A percentile compares a stretch with the other conserved stretches of the same genome.
Conservation (phyloP, 1,140 invertebrate species). For the Acromyrmex heyeri region DNA sequence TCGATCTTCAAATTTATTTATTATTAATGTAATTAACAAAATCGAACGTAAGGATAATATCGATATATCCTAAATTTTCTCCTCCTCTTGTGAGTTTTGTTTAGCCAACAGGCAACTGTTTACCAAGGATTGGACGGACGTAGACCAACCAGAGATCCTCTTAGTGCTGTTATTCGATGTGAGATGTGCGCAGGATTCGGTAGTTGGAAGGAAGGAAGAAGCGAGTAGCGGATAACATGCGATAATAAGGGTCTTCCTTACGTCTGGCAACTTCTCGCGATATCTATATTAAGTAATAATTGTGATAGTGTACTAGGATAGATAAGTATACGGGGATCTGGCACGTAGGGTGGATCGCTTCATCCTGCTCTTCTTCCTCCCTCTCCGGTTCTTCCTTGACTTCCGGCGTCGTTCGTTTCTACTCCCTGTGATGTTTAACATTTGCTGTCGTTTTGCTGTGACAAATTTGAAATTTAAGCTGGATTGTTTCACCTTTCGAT, state of each 20-base stretch:
- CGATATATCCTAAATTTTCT: slow-evolving; percentile 3
- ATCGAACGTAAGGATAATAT: slow-evolving; percentile 15
- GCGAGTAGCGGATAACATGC: slow-evolving; percentile 8
- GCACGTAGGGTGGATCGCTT: slow-evolving; percentile 12
- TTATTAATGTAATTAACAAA: slow-evolving; percentile 36
- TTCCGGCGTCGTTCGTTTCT: not conserved
- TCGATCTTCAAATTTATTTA: slow-evolving; percentile 14
- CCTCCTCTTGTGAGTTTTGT: slow-evolving; percentile 2
- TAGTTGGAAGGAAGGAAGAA: slow-evolving; percentile 16
- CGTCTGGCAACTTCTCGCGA: slow-evolving; percentile 41
- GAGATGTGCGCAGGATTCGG: slow-evolving; percentile 46
- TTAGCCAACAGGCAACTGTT: slow-evolving; percentile 47
- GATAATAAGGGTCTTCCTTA: slow-evolving; percentile 41
- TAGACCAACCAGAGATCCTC: slow-evolving; percentile 12
- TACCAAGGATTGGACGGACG: slow-evolving; percentile 16
- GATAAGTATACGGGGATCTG: slow-evolving; percentile 42
- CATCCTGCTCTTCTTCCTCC: not conserved
- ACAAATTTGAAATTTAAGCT: not conserved
- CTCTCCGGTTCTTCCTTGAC: too few species aligned
- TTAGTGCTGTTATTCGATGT: not conserved
- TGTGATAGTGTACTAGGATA: slow-evolving; percentile 21
- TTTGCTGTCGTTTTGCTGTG: not conserved
- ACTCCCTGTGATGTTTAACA: not conserved
- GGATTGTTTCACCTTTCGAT: too few species aligned
- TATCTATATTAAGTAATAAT: slow-evolving; percentile 69